A percentile compares a stretch with the other conserved stretches of the same genome.
Conservation (phyloP, 64 coral and sea anemone genomes). For the Acropora tenuis region DNA sequence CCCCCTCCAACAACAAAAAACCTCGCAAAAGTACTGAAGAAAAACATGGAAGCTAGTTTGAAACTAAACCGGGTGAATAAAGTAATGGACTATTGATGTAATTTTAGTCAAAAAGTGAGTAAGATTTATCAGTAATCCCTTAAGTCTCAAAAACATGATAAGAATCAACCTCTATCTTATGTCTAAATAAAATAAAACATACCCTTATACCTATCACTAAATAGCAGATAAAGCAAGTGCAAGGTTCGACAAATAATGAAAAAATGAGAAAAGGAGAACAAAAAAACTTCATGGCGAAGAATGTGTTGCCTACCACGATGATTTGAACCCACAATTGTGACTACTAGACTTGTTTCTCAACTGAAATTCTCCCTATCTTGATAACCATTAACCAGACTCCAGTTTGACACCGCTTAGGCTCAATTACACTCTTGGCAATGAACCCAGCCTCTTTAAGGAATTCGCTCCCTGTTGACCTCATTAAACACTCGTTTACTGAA, state of each 20-base stretch:
- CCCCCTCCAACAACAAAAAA: no score
- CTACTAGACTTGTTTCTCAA: neutral
- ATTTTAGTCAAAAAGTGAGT: neutral
- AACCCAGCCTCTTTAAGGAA: constrained; percentile 18
- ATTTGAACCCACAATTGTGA: neutral
- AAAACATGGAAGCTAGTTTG: neutral
- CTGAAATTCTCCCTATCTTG: neutral
- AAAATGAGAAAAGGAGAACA: neutral
- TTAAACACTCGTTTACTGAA: constrained; percentile 13
- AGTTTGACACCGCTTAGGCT: neutral
- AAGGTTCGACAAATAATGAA: neutral
- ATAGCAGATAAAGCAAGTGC: neutral
- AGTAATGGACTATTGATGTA: neutral
- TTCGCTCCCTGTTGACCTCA: constrained; percentile 39
- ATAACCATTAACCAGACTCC: neutral
- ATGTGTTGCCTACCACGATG: neutral
- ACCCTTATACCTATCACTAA: neutral
- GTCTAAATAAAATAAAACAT: neutral
- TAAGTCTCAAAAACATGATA: constrained; percentile 4
- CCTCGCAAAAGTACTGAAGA: no score
- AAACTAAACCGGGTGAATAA: neutral
- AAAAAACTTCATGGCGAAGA: neutral
- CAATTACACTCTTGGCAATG: constrained; percentile 30
- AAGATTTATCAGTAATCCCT: neutral
- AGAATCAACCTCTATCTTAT: constrained; percentile 34